These are phyloP conservation scores for Corythornis madagascariensis DNA, from an alignment of 2,113 vertebrate genomes.

Conservation along the genomic window DNA sequence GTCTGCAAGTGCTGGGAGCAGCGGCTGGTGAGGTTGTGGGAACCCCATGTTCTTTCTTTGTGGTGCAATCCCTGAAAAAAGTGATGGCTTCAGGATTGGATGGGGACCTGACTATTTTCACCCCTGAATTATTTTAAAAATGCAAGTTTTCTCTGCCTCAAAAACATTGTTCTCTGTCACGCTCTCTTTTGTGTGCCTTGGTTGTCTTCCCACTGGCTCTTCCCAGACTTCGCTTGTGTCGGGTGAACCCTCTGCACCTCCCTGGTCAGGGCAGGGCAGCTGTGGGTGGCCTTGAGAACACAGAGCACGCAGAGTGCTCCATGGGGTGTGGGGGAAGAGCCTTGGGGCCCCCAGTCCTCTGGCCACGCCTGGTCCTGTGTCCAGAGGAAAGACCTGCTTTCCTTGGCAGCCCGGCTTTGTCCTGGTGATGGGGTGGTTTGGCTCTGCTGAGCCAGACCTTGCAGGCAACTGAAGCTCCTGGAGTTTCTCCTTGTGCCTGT, in stretches of 20 bases:
- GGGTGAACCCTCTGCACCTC: not conserved
- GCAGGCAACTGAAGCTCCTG: not conserved
- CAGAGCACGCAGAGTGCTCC: not conserved
- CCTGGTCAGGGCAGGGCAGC: not conserved
- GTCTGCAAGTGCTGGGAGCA: accelerated
- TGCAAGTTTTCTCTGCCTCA: not conserved
- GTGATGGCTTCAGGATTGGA: not conserved
- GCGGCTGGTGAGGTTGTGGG: not conserved
- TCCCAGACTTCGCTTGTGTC: not conserved
- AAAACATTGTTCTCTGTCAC: not conserved
- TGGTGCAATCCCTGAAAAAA: not conserved
- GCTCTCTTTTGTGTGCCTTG: not conserved
- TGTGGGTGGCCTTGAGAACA: accelerated
- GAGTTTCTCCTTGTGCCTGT: not conserved
- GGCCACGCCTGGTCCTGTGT: accelerated
- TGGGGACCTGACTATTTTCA: not conserved
- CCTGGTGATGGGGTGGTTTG: not conserved
- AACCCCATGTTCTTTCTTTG: not conserved
- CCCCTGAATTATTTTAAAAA: not conserved
- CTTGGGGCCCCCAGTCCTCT: not conserved
- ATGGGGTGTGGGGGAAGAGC: accelerated
- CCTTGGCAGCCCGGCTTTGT: not conserved
- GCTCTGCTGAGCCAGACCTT: not conserved
- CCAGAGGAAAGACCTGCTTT: not conserved
- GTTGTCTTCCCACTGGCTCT: not conserved